Evolutionary conservation across 2,888 invertebrate species (phyloP).

Genomic region (Digitonthophagus gazella): DNA sequence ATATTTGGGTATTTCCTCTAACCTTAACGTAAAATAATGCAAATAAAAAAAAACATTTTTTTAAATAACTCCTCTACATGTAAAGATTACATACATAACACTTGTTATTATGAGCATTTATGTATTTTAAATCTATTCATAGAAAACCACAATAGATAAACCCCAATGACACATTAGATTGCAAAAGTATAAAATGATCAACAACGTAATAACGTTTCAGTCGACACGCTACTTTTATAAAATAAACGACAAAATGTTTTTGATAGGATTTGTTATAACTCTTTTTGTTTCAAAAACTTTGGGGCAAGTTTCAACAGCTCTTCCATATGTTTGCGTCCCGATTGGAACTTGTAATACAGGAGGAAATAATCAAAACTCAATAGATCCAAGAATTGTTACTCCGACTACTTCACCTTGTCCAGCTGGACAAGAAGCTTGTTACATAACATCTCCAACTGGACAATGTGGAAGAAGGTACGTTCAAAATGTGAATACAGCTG

Average conservation of each 20-base stretch:
- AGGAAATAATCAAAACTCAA: conserved; percentile 34
- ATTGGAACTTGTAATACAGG: conserved; percentile 37
- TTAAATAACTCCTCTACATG: too few species aligned
- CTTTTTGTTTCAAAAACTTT: not conserved
- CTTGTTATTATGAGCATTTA: not conserved
- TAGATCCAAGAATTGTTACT: conserved; percentile 44
- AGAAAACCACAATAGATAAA: not conserved
- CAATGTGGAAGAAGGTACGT: conserved; percentile 54
- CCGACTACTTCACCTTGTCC: conserved; percentile 38
- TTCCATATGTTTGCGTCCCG: conserved; percentile 39
- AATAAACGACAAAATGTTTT: not conserved
- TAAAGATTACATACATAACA: too few species aligned
- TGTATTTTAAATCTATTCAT: not conserved
- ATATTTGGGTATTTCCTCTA: not conserved
- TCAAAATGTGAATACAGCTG: conserved; percentile 44
- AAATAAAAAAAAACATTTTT: not conserved
- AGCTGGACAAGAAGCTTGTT: conserved; percentile 41
- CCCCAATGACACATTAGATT: not conserved
- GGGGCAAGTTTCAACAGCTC: conserved; percentile 1
- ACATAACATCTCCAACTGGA: conserved; percentile 32
- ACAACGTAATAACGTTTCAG: not conserved
- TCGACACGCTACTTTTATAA: not conserved
- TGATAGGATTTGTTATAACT: not conserved
- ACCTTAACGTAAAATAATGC: not conserved
- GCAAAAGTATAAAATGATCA: not conserved